Evolutionary conservation across 2,888 invertebrate species (phyloP).

Genomic region (Tenthredo livida): DNA sequence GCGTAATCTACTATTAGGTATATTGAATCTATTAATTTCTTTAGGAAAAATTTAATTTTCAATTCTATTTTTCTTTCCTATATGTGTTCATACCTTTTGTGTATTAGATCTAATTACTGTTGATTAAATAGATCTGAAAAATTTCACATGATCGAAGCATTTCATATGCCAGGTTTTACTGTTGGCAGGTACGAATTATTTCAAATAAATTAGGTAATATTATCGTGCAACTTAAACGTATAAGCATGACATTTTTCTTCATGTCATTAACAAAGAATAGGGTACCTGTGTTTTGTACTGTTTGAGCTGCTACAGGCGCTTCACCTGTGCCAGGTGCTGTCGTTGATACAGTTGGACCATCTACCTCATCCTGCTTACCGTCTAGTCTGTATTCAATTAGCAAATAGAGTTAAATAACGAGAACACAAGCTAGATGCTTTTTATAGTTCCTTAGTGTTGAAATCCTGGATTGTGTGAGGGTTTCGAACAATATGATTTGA

Average conservation of each 20-base stretch:
- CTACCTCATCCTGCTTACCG: slow-evolving; percentile 75
- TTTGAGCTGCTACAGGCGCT: slow-evolving; percentile 66
- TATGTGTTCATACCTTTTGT: neutral
- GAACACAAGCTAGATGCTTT: neutral
- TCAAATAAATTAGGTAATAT: slow-evolving; percentile 7
- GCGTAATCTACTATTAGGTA: neutral
- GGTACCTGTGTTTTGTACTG: slow-evolving; percentile 75
- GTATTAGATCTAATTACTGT: neutral
- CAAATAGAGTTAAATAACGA: neutral
- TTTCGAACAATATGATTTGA: neutral
- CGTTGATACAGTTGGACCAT: slow-evolving; percentile 70
- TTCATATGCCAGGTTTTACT: slow-evolving; percentile 51
- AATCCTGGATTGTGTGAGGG: neutral
- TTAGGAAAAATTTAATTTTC: neutral
- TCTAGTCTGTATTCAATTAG: slow-evolving; percentile 69
- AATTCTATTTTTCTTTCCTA: neutral
- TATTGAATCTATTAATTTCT: neutral
- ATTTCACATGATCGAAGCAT: slow-evolving; percentile 32
- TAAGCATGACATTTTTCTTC: slow-evolving; percentile 13
- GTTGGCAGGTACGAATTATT: slow-evolving; percentile 50
- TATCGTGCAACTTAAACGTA: slow-evolving; percentile 21
- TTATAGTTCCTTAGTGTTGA: neutral
- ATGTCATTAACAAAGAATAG: neutral
- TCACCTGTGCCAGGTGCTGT: slow-evolving; percentile 69
- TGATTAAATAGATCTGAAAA: neutral